A percentile compares a stretch with the other conserved stretches of the same genome.
Evolutionary conservation across 2,113 vertebrate species (phyloP).

Genomic region (Indicator indicator): DNA sequence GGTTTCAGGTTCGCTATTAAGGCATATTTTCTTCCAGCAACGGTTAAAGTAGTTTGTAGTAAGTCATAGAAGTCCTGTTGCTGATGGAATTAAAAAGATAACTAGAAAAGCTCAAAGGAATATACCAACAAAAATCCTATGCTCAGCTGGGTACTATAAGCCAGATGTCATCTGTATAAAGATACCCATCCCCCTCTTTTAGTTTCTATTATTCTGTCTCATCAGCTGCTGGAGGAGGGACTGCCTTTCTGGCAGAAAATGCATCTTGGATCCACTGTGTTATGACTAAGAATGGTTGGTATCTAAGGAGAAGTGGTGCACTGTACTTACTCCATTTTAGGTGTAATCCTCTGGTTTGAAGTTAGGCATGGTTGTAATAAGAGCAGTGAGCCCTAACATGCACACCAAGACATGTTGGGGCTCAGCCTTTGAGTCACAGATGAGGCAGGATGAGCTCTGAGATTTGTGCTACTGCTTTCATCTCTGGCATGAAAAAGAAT

Average conservation of each 20-base stretch:
- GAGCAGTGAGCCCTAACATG: background rate
- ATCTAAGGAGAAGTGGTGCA: background rate
- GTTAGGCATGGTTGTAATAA: background rate
- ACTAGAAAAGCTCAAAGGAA: background rate
- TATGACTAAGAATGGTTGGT: background rate
- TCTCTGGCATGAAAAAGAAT: constrained; percentile 19
- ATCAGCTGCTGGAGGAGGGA: background rate
- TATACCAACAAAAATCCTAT: background rate
- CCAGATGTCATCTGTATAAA: background rate
- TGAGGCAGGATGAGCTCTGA: constrained; percentile 4
- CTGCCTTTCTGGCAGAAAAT: background rate
- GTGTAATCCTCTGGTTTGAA: background rate
- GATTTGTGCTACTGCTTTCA: constrained; percentile 35
- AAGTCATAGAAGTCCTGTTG: background rate
- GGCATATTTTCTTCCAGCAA: background rate
- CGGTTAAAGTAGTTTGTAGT: background rate
- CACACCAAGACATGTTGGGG: background rate
- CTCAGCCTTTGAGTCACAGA: constrained; percentile 22
- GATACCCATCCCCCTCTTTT: background rate
- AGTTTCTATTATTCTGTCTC: background rate
- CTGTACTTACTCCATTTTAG: background rate
- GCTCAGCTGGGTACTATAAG: background rate
- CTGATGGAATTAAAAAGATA: background rate
- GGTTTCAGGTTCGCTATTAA: background rate
- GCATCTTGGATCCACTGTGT: background rate